phyloP scores from a whole-genome alignment of 2,113 vertebrate species.

The Heloderma charlesbogerti region DNA sequence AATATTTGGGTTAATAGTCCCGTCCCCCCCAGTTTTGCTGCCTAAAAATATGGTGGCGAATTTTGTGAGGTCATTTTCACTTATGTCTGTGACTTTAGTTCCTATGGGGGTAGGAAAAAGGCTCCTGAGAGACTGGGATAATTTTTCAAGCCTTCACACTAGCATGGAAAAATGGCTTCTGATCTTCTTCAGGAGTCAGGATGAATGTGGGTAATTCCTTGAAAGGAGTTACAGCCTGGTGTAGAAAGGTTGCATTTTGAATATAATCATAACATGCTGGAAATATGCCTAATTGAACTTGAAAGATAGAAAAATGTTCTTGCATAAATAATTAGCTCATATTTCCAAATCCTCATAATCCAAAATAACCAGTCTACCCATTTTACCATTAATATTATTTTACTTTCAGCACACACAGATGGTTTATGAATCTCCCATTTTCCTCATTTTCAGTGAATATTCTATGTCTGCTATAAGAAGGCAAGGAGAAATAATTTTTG shows the following conservation, averaged over 20 bases:
- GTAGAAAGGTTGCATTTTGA: slow-evolving; percentile 5
- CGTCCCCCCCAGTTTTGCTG: no score
- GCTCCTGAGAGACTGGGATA: neutral
- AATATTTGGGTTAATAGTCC: no score
- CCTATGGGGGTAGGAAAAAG: neutral
- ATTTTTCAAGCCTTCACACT: neutral
- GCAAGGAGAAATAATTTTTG: slow-evolving; percentile 77
- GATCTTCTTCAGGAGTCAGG: neutral
- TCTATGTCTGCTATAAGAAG: slow-evolving; percentile 66
- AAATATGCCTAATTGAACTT: slow-evolving; percentile 56
- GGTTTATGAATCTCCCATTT: slow-evolving; percentile 74
- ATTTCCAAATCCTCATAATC: slow-evolving; percentile 58
- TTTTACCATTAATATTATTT: slow-evolving; percentile 31
- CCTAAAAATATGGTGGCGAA: no score
- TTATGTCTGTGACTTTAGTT: neutral
- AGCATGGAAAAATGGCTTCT: neutral
- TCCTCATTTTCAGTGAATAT: slow-evolving; percentile 69
- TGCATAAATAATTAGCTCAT: slow-evolving; percentile 75
- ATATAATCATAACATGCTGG: slow-evolving; percentile 53
- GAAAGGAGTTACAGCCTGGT: neutral
- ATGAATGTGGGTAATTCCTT: neutral
- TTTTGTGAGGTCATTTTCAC: no score
- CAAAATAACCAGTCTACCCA: slow-evolving; percentile 50
- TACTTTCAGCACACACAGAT: slow-evolving; percentile 74
- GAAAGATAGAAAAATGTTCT: slow-evolving; percentile 62